Evolutionary conservation across 2,888 invertebrate genomes (phyloP).

Genomic region (Acanthosepion lycidas): DNA sequence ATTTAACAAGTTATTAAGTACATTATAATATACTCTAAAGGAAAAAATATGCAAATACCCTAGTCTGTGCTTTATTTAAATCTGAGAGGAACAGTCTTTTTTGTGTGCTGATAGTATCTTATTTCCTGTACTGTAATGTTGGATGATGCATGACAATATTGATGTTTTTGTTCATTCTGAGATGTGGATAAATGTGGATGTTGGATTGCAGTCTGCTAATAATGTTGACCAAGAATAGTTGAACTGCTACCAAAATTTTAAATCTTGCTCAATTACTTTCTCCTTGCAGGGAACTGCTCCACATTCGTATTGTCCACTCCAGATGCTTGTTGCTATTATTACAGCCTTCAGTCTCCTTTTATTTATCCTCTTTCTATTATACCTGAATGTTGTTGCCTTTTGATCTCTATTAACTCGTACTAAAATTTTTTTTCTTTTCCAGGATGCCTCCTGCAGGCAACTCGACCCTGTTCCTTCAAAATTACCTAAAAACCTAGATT

Average conservation of each 20-base stretch:
- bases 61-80: neutral
- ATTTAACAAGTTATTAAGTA: neutral
- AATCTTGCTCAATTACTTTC: constrained; percentile 16
- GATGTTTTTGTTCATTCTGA: constrained; percentile 33
- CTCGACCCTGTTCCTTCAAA: constrained; percentile 24
- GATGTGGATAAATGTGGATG: constrained; percentile 11
- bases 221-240: neutral
- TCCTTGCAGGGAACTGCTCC: constrained; percentile 44
- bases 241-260: neutral
- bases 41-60: neutral
- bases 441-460: constrained; percentile 46
- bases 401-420: constrained; percentile 36
- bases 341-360: constrained; percentile 25
- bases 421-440: constrained; percentile 44
- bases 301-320: constrained; percentile 35
- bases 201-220: neutral
- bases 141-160: neutral
- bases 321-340: neutral
- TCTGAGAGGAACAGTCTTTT: neutral
- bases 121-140: neutral
- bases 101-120: neutral
- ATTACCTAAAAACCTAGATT: neutral
- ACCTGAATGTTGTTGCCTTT: constrained; percentile 10
- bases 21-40: too few species aligned
- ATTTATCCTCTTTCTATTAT: neutral